Evolutionary conservation across 2,888 invertebrate genomes (phyloP).

Genomic region (Pseudococcus jackbeardsleyi): DNA sequence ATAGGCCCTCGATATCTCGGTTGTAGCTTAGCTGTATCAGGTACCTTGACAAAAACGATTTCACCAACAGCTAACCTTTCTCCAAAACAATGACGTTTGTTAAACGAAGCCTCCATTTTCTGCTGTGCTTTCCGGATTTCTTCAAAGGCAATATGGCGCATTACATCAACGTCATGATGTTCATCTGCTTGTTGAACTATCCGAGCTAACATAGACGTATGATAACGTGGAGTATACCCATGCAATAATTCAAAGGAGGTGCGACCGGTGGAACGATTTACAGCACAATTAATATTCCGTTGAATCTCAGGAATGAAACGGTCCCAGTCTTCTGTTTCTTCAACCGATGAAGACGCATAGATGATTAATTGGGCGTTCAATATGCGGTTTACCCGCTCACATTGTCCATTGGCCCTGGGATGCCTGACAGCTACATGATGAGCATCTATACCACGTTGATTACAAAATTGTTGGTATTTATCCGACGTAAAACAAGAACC

Average conservation of each 20-base stretch:
- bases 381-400: constrained; percentile 10
- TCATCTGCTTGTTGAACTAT: background rate
- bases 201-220: background rate
- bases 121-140: background rate
- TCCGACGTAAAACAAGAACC: constrained; percentile 9
- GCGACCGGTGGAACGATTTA: constrained; percentile 35
- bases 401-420: constrained; percentile 38
- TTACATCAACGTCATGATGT: background rate
- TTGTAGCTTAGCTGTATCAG: background rate
- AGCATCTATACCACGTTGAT: background rate
- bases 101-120: background rate
- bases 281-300: constrained; percentile 38
- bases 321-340: constrained; percentile 51
- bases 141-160: background rate
- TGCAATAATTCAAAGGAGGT: constrained; percentile 54
- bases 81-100: constrained; percentile 25
- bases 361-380: background rate
- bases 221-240: constrained; percentile 22
- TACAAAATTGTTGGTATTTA: constrained; percentile 35
- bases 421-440: background rate
- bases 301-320: constrained; percentile 7
- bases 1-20: background rate
- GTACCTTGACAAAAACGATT: constrained; percentile 17
- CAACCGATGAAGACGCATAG: background rate
- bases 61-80: background rate